Evolutionary conservation across 2,113 vertebrate species (phyloP).

Genomic region (Poicephalus gulielmi): DNA sequence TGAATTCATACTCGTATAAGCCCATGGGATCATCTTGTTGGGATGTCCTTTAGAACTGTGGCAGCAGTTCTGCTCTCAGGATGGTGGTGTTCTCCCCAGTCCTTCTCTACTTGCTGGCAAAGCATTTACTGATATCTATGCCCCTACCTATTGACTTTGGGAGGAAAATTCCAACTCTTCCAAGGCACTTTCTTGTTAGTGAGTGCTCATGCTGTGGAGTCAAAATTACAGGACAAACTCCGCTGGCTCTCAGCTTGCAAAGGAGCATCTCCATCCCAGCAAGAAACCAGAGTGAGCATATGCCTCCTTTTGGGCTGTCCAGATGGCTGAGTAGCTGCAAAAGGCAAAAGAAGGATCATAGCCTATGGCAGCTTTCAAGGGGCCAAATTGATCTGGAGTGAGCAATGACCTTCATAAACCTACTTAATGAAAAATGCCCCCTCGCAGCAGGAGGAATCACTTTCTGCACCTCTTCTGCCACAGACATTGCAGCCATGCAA

Average conservation of each 20-base stretch:
- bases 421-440: neutral
- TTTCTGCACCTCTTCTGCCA: neutral
- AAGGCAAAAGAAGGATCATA: neutral
- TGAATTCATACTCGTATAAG: neutral
- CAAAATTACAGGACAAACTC: neutral
- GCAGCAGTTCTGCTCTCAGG: neutral
- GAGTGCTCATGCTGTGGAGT: neutral
- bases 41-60: neutral
- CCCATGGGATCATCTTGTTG: neutral
- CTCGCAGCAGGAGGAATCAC: neutral
- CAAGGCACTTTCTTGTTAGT: neutral
- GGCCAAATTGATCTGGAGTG: neutral
- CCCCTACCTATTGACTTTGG: neutral
- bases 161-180: neutral
- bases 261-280: neutral
- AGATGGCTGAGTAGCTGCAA: slow-evolving; percentile 39
- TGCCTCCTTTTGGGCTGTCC: neutral
- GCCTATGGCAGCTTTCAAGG: neutral
- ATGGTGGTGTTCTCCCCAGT: neutral
- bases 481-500: neutral
- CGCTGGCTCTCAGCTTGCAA: neutral
- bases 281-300: slow-evolving; percentile 2
- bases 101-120: neutral
- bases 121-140: neutral
- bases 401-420: neutral